These are phyloP conservation scores for Eucera pruinosa DNA, from an alignment of 2,888 invertebrate genomes.

Conservation along the genomic window DNA sequence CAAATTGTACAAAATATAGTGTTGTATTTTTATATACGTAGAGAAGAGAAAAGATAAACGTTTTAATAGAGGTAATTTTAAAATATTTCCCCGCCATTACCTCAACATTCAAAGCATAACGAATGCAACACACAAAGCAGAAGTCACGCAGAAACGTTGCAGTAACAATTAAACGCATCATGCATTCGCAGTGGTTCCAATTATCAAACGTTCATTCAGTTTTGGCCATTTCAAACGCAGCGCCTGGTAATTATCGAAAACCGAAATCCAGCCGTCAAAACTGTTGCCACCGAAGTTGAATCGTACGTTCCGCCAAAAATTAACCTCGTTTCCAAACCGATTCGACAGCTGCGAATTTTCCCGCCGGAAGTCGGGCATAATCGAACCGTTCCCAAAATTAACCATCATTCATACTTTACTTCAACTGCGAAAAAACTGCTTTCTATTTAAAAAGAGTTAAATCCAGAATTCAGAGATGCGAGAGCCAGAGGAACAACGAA, in stretches of 20 bases:
- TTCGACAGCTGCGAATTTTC: constrained; percentile 4
- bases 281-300: not conserved
- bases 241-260: constrained; percentile 20
- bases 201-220: constrained; percentile 6
- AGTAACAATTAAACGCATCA: constrained; percentile 15
- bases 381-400: not conserved
- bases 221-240: constrained; percentile 13
- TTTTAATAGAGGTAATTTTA: not conserved
- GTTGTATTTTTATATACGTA: too few relatives aligned
- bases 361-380: constrained; percentile 1
- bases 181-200: constrained; percentile 15
- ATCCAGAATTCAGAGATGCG: too few relatives aligned
- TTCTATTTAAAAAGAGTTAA: not conserved
- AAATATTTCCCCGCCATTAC: constrained; percentile 16
- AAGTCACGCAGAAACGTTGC: not conserved
- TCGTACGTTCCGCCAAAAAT: constrained; percentile 13
- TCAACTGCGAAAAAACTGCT: not conserved
- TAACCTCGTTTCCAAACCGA: not conserved
- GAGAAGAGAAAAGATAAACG: too few relatives aligned
- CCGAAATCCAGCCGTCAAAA: constrained; percentile 16
- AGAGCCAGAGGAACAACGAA: too few relatives aligned
- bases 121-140: not conserved
- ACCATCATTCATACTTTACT: constrained; percentile 13
- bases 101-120: not conserved
- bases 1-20: not conserved